These are phyloP conservation scores for Noctuana brunneofusca DNA, from an alignment of 2,888 invertebrate species.

Conservation along the genomic window DNA sequence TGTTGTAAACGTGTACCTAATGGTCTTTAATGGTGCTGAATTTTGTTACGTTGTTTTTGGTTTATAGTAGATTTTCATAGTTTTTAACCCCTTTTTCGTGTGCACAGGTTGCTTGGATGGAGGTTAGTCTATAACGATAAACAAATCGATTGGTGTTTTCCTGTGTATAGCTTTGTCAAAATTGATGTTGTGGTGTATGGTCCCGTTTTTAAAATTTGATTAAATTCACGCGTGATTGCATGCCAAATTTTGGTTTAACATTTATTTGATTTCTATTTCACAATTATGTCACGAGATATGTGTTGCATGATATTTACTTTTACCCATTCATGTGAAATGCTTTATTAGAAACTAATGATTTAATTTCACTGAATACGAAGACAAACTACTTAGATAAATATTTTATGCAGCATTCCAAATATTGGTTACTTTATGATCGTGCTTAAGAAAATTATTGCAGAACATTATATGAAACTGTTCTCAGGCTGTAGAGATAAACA, in stretches of 20 bases:
- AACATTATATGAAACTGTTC: background rate
- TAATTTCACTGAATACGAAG: background rate
- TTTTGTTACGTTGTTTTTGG: slow-evolving; percentile 17
- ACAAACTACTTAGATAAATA: background rate
- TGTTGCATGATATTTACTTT: slow-evolving; percentile 39
- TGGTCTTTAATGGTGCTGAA: slow-evolving; percentile 22
- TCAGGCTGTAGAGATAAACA: slow-evolving; percentile 94
- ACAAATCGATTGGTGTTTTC: slow-evolving; percentile 51
- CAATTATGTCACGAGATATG: slow-evolving; percentile 12
- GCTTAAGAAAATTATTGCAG: background rate
- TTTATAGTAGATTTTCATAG: slow-evolving; percentile 20
- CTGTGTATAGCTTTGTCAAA: slow-evolving; percentile 30
- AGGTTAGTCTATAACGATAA: slow-evolving; percentile 77
- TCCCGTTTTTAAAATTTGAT: slow-evolving; percentile 13
- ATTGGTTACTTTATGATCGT: background rate
- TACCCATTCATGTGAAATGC: background rate
- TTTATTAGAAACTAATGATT: no score
- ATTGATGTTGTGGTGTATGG: slow-evolving; percentile 23
- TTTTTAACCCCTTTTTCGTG: slow-evolving; percentile 59
- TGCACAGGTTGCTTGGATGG: slow-evolving; percentile 85
- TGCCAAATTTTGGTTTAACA: slow-evolving; percentile 34
- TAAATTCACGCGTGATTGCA: slow-evolving; percentile 38
- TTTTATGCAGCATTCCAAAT: background rate
- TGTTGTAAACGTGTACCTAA: slow-evolving; percentile 34
- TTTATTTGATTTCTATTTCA: background rate